Base-by-base conservation (phyloP, 2,888 invertebrate species). In the Tetropium fuscum region DNA sequence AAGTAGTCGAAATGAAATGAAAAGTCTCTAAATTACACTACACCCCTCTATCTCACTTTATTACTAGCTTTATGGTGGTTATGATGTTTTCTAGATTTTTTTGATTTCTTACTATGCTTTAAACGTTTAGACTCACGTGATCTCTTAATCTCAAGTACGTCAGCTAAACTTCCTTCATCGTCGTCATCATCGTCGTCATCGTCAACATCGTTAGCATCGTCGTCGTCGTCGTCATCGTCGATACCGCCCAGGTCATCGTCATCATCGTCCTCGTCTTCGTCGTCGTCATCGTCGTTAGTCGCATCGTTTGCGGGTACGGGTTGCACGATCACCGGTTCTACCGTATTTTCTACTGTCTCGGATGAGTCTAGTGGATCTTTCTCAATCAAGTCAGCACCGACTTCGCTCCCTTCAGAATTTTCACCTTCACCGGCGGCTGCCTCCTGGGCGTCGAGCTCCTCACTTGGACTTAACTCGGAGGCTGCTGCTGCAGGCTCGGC, bases 81-180 rank as follows among this genome's bases (percentile, higher is more conserved):
- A n/a, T 75, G 74, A 63, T 76, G 76, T 69, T 76, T 75, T 68
- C 76, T 77, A 68, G 73, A 72, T 71, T 76, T 77, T 72, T 78
- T 76, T 53, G 70, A 63, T 76, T 77, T 80, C 76, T 76, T 79
- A 75, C 71, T 75, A 70, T 77, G 74, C 73, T 76, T 68, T 62
- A 69, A 69, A 72, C 77, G 78, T 88, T 90, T 92, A 78, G 91
- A 93, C 93, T 93, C 92, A 93, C 93, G 93, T 92, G 93, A 87
- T 85, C 85, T 84, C 82, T 88, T 87, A 74, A 89, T 88, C 81
- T 86, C 88, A 77, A 88, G 86, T 81, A 91, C 87, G 73, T 89
- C 85, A 76, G 89, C 88, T 71, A 89, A 87, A 62, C 88, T 89
- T 64, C 86, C 86, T 49, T 87, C 87, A 54, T 88, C 89, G 58